Evolutionary conservation across 2,888 invertebrate species (phyloP).

Genomic region (Drosophila gaucha): DNA sequence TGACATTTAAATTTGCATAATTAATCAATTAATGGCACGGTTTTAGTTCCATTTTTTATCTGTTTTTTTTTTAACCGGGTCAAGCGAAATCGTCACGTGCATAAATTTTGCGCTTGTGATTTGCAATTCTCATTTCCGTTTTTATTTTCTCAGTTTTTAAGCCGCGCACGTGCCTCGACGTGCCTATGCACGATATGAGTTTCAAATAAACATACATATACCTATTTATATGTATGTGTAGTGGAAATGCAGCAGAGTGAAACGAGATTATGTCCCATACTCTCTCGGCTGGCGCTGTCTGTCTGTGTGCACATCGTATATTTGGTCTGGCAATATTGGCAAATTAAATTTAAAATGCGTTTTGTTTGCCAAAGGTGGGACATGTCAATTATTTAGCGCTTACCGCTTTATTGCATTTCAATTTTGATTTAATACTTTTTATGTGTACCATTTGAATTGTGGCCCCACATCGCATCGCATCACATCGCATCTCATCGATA

Average conservation of each 20-base stretch:
- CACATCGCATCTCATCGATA: not conserved
- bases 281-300: not conserved
- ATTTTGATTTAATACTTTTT: conserved; percentile 60
- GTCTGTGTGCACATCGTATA: conserved; percentile 26
- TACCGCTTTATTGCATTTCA: conserved; percentile 67
- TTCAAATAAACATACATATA: conserved; percentile 30
- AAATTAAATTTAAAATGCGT: conserved; percentile 64
- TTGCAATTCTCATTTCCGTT: conserved; percentile 47
- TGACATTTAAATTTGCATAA: conserved; percentile 67
- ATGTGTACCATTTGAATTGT: conserved; percentile 21
- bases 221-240: not conserved
- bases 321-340: conserved; percentile 48
- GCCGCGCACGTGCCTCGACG: conserved; percentile 68
- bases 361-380: conserved; percentile 63
- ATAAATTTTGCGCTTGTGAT: conserved; percentile 65
- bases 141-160: conserved; percentile 60
- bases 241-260: conserved; percentile 13
- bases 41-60: conserved; percentile 32
- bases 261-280: conserved; percentile 27
- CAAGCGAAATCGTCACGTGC: conserved; percentile 65
- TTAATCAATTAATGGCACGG: conserved; percentile 71
- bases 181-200: conserved; percentile 57
- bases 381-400: conserved; percentile 73
- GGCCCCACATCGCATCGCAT: conserved; percentile 17
- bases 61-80: conserved; percentile 29